Percentiles rank a stretch among this genome's conserved stretches.
phyloP scores from a whole-genome alignment of 2,797 vertebrate species.

The Darevskia nairensis region DNA sequence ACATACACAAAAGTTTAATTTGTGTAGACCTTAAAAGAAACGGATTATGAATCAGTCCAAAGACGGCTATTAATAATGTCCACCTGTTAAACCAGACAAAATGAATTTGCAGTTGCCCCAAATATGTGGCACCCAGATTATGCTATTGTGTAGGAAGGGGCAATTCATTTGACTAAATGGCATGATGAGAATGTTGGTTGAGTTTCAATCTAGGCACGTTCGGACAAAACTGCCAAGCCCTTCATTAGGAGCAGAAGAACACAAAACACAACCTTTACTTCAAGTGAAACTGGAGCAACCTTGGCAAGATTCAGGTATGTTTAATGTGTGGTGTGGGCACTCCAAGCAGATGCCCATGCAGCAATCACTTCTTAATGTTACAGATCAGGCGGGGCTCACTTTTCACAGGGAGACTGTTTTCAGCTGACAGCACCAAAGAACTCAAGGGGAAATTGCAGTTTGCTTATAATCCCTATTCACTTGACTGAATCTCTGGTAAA shows the following conservation, averaged over 20 bases:
- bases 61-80: background rate
- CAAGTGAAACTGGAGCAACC: background rate
- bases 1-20: background rate
- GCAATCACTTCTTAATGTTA: background rate
- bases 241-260: background rate
- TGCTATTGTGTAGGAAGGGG: constrained; percentile 1
- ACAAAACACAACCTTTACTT: background rate
- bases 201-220: background rate
- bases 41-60: background rate
- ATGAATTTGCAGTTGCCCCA: background rate
- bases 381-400: background rate
- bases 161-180: background rate
- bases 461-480: background rate
- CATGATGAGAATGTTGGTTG: background rate
- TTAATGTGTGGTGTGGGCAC: background rate
- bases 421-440: background rate
- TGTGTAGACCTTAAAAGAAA: background rate
- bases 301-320: background rate
- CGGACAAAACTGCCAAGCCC: background rate
- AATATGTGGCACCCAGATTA: background rate
- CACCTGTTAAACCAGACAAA: background rate
- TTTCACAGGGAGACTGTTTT: background rate
- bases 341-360: background rate
- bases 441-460: no score
- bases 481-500: background rate